These are phyloP conservation scores for Drosophila oshimai DNA, from an alignment of 1,140 invertebrate species.

Conservation along the genomic window DNA sequence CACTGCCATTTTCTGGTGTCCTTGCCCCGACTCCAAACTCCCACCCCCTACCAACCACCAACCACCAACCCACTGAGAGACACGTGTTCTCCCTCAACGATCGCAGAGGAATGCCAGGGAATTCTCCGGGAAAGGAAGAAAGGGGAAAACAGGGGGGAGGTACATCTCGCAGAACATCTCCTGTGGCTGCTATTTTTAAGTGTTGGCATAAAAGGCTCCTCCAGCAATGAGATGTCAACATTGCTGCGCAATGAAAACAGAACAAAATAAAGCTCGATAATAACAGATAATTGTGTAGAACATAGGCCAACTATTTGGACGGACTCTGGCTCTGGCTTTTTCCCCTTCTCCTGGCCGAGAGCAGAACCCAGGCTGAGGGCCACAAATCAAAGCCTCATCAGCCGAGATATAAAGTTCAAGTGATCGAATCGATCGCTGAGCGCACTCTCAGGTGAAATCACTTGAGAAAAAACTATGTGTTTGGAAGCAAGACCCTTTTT, in stretches of 20 bases:
- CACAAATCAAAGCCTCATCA: conserved; percentile 76
- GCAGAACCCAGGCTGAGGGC: conserved; percentile 35
- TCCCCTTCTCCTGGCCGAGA: background rate
- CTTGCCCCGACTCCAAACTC: background rate
- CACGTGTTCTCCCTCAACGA: conserved; percentile 71
- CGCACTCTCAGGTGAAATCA: conserved; percentile 8
- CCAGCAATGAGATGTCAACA: conserved; percentile 73
- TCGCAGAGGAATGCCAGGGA: conserved; percentile 26
- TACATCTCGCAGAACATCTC: conserved; percentile 50
- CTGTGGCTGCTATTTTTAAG: conserved; percentile 73
- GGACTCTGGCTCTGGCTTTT: conserved; percentile 5
- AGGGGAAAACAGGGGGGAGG: background rate
- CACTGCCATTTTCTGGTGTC: background rate
- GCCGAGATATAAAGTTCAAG: conserved; percentile 73
- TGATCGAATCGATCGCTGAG: conserved; percentile 54
- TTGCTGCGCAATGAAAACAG: conserved; percentile 33
- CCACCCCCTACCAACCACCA: background rate
- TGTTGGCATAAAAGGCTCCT: conserved; percentile 63
- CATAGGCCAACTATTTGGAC: conserved; percentile 78
- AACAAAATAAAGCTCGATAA: conserved; percentile 67
- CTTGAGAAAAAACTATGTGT: background rate
- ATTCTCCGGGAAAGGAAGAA: conserved; percentile 5
- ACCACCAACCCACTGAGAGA: conserved; percentile 23
- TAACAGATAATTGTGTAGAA: conserved; percentile 82
- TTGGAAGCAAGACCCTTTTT: too few relatives aligned